Evolutionary conservation across 1,140 invertebrate genomes (phyloP), one percentile per base, ranked within the genome.

Genomic region (Lucilia sericata): DNA sequence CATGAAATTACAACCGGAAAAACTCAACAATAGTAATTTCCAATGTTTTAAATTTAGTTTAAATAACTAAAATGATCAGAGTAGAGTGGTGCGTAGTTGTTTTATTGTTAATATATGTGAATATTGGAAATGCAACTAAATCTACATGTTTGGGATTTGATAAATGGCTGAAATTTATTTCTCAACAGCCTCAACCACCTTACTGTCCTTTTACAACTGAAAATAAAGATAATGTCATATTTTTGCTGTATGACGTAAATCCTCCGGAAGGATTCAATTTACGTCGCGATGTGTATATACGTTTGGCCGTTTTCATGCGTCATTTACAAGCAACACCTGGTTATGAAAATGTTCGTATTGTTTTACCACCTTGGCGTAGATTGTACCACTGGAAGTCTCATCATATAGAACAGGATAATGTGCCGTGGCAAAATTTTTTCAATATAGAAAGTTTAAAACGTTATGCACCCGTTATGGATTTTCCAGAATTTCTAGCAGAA

Each of bases 231-330:
- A 88, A 88, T 42, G 82, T 87, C 65, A 85, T 91, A 36, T 91
- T 90, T 82, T 83, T 91, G 19, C 84, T 99, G 36, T 99, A 99
- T 91, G 97, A 99, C 92, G 95, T 99, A 0, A 99, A 99, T 92
- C 95, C 94, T 21, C 95, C 96, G 2, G 98, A 99, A 93, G 98
- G 98, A 0, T 99, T 99, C 89, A 99, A 99, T 93, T 92, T 99
- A 84, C 92, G 98, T 80, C 92, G 98, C 85, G 98, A 99, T 93
- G 98, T 99, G 12, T 99, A 98, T 87, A 94, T 99, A 92, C 93
- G 98, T 87, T 93, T 99, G 87, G 97, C 98, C 14, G 95, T 96
- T 82, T 94, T 98, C 86, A 92, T 97, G 0, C 92, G 93, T 87
- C 93, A 93, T 84, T 92, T 97, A 85, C 92, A 92, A 88, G 89